Conservation (phyloP, 1,140 invertebrate genomes). For the Heliconius eleuchia region DNA sequence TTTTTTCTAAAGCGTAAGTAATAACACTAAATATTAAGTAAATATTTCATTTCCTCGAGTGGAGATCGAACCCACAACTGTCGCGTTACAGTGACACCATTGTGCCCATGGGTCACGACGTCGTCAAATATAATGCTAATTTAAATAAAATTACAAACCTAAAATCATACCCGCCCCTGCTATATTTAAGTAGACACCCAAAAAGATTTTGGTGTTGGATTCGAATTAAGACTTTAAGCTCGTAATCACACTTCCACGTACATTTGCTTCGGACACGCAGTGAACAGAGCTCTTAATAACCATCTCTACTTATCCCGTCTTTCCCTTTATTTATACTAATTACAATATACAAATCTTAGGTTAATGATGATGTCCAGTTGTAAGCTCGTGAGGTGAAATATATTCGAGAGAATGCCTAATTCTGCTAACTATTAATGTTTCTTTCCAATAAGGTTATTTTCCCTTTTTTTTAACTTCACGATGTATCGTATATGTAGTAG, state of each 20-base stretch:
- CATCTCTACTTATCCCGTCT: background rate
- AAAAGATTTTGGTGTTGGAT: constrained; percentile 1
- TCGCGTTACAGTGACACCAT: too few species aligned
- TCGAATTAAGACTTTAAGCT: constrained; percentile 10
- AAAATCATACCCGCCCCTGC: background rate
- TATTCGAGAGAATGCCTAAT: background rate
- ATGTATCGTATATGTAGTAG: too few species aligned
- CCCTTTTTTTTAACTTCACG: too few species aligned
- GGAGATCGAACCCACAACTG: too few species aligned
- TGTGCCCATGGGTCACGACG: too few species aligned
- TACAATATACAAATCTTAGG: background rate
- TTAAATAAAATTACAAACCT: background rate
- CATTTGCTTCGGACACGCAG: background rate
- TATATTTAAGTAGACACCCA: background rate
- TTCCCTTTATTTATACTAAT: background rate
- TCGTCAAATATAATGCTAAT: background rate
- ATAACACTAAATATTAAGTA: too few species aligned
- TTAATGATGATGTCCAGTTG: background rate
- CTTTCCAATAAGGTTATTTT: too few species aligned
- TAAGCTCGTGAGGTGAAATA: background rate
- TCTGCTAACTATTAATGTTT: background rate
- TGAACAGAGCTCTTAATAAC: background rate
- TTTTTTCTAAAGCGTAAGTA: too few species aligned
- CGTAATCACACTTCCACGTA: constrained; percentile 1
- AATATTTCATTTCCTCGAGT: too few species aligned